Evolutionary conservation across 92 coral and sea anemone species (phyloP).

Genomic region (Epizoanthus rinbou): DNA sequence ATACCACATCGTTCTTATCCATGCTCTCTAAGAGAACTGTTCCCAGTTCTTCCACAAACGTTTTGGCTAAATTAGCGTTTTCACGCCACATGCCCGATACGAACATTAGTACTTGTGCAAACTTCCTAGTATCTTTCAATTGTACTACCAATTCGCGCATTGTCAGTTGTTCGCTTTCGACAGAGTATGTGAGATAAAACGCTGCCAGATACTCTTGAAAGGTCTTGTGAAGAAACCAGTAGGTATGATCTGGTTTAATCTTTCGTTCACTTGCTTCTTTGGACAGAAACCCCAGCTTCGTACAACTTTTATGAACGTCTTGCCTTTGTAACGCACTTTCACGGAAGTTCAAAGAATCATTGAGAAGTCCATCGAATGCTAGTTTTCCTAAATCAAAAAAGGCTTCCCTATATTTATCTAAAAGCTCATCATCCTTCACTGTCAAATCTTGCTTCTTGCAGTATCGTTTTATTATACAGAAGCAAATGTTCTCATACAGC

Average conservation of each 20-base stretch:
- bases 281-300: neutral
- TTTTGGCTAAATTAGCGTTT: neutral
- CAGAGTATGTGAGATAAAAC: neutral
- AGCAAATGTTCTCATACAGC: neutral
- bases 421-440: no score
- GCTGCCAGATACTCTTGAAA: slow-evolving; percentile 3
- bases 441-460: neutral
- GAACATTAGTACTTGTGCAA: neutral
- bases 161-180: neutral
- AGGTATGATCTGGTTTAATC: neutral
- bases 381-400: no score
- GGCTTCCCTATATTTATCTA: no score
- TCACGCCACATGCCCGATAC: neutral
- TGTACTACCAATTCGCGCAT: neutral
- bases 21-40: no score
- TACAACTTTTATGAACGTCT: neutral
- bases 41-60: no score
- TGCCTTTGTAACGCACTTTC: no score
- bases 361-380: no score
- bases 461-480: neutral
- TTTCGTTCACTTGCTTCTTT: neutral
- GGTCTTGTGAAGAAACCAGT: neutral
- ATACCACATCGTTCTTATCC: no score
- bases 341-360: no score
- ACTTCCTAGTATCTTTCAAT: neutral